phyloP scores from a whole-genome alignment of 2,113 vertebrate genomes.

The Melanostigma gelatinosum region DNA sequence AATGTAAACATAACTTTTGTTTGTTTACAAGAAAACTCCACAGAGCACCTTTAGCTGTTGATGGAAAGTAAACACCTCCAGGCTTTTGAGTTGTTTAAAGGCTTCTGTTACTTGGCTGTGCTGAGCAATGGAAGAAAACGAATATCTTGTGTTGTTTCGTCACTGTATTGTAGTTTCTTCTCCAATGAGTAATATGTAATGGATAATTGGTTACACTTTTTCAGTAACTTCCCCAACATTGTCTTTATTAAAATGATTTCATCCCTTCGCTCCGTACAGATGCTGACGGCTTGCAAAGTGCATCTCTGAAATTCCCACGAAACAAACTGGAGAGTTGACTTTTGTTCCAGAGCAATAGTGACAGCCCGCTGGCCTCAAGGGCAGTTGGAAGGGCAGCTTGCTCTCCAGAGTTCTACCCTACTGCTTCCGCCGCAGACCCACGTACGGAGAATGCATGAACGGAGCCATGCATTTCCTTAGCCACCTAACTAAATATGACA shows the following conservation, averaged over 20 bases:
- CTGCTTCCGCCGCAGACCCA: constrained; percentile 57
- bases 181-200: neutral
- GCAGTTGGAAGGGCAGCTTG: constrained; percentile 59
- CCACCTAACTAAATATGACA: constrained; percentile 77
- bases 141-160: neutral
- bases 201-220: neutral
- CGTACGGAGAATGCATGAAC: constrained; percentile 60
- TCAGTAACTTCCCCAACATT: neutral
- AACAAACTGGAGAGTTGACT: constrained; percentile 51
- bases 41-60: neutral
- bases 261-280: constrained; percentile 1
- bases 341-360: constrained; percentile 63
- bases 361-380: constrained; percentile 57
- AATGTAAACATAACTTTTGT: neutral
- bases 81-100: neutral
- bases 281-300: constrained; percentile 26
- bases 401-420: constrained; percentile 56
- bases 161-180: neutral
- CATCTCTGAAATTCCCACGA: constrained; percentile 54
- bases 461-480: constrained; percentile 60
- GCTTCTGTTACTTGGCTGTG: neutral
- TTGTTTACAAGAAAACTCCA: neutral
- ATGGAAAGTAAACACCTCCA: neutral
- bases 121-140: neutral
- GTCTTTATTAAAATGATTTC: neutral